Base-by-base conservation (phyloP, 1,140 invertebrate genomes). In the Brachionus calyciflorus region DNA sequence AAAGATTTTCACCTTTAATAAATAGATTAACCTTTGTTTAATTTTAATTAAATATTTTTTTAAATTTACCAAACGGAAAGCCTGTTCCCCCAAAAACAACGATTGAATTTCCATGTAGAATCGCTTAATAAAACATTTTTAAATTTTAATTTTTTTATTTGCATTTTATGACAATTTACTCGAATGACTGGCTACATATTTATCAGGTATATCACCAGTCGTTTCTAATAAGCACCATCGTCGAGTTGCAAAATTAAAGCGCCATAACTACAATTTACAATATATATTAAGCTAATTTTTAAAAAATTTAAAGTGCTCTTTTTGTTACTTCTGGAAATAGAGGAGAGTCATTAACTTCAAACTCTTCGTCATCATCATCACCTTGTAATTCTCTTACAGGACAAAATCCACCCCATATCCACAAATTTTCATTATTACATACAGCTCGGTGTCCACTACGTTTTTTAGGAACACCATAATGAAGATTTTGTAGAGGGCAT, bases 381-480 rank as follows among this genome's bases (percentile, higher is more conserved):
- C 24, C 28, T n/a, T 55, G n/a, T 57, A 21, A 30, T 21, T 63
- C 55, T 19, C 30, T 14, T n/a, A 21, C 12, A 12, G 76, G 76
- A 68, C 53, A 77, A 65, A 53, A 77, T 30, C 76, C 76, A 24
- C 76, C 76, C 76, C 76, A 77, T 48, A 65, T 77, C 37, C 44
- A 77, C 26, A 77, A 30, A 28, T 77, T 44, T 46, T 55, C 33
- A 48, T 40, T 24, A 24, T 60, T 68, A 49, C 49, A 40, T 3
- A 65, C 55, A 51, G 41, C 76, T 63, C 57, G 53, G 28, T 77
- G 76, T 46, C 76, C 76, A 40, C 40, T 48, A 12, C 76, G 37
- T n/a, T 51, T 51, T 9, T 37, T 55, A 12, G 76, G 76, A 0
- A 73, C 30, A 40, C 69, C 69, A 28, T 12, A 65, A 37, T 44